Percentiles rank a stretch among this genome's conserved stretches.
These are phyloP conservation scores for Hipposideros larvatus DNA, from an alignment of 2,797 vertebrate genomes.

Conservation along the genomic window DNA sequence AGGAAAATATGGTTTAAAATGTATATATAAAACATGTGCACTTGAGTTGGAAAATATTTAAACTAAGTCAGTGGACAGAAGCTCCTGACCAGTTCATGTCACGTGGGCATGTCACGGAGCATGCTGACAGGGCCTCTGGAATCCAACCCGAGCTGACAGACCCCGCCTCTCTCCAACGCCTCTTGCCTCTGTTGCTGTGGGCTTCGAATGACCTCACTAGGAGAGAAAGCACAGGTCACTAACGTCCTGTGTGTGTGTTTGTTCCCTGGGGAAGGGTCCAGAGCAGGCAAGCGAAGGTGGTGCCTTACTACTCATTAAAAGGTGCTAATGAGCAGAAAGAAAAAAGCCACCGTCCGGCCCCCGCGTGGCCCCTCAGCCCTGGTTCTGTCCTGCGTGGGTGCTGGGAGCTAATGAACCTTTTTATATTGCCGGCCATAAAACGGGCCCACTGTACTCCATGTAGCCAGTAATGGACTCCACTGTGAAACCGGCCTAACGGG, in stretches of 20 bases:
- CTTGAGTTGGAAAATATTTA: neutral
- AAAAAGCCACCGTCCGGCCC: neutral
- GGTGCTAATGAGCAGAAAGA: constrained; percentile 45
- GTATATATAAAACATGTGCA: no score
- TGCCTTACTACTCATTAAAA: constrained; percentile 31
- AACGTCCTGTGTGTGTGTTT: neutral
- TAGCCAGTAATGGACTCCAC: neutral
- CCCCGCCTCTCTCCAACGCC: neutral
- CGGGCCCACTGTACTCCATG: neutral
- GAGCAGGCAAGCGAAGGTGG: neutral
- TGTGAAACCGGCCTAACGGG: neutral
- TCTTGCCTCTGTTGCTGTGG: neutral
- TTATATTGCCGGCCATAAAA: constrained; percentile 50
- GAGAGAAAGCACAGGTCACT: neutral
- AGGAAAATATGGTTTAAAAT: neutral
- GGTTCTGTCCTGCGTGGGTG: neutral
- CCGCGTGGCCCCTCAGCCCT: neutral
- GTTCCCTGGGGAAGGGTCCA: neutral
- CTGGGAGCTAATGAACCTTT: constrained; percentile 64
- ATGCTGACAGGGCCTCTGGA: fast-evolving
- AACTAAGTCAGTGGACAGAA: neutral
- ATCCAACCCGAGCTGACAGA: neutral
- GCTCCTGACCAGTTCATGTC: fast-evolving
- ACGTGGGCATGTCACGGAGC: fast-evolving
- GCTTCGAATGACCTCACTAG: neutral